Evolutionary conservation across 2,888 invertebrate genomes (phyloP).

Genomic region (Cecidostiba fungosa): DNA sequence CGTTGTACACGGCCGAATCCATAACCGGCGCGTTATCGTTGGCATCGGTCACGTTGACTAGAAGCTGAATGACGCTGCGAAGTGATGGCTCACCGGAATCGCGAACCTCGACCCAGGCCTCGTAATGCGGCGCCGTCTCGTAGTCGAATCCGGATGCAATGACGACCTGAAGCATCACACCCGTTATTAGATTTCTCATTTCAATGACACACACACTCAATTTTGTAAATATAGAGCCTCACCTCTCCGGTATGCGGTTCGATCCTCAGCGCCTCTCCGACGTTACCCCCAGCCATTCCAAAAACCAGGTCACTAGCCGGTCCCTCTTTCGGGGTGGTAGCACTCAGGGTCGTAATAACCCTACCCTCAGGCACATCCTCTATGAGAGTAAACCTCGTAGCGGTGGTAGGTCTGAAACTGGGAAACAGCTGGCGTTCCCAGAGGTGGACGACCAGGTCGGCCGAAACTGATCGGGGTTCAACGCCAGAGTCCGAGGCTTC

Average conservation of each 20-base stretch:
- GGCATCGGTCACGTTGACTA: slow-evolving; percentile 94
- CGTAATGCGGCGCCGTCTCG: slow-evolving; percentile 91
- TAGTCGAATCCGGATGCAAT: slow-evolving; percentile 92
- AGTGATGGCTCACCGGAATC: slow-evolving; percentile 92
- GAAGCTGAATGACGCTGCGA: slow-evolving; percentile 89
- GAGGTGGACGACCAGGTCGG: slow-evolving; percentile 89
- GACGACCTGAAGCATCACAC: slow-evolving; percentile 81
- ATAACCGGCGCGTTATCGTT: slow-evolving; percentile 96
- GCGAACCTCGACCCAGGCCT: slow-evolving; percentile 95
- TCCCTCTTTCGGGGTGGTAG: slow-evolving; percentile 90
- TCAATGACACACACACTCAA: neutral
- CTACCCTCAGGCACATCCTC: slow-evolving; percentile 91
- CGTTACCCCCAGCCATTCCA: slow-evolving; percentile 96
- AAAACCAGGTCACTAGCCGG: slow-evolving; percentile 87
- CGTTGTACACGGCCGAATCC: slow-evolving; percentile 90
- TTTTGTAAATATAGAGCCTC: neutral
- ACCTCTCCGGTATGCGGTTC: slow-evolving; percentile 89
- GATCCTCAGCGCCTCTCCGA: slow-evolving; percentile 92
- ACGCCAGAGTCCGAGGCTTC: slow-evolving; percentile 91
- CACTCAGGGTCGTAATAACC: slow-evolving; percentile 88
- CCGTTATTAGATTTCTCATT: neutral
- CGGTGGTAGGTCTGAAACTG: slow-evolving; percentile 83
- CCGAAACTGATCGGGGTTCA: slow-evolving; percentile 86
- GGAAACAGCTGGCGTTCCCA: slow-evolving; percentile 91
- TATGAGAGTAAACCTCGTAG: slow-evolving; percentile 88